phyloP scores from a whole-genome alignment of 2,113 vertebrate species.

The Chinchilla lanigera region DNA sequence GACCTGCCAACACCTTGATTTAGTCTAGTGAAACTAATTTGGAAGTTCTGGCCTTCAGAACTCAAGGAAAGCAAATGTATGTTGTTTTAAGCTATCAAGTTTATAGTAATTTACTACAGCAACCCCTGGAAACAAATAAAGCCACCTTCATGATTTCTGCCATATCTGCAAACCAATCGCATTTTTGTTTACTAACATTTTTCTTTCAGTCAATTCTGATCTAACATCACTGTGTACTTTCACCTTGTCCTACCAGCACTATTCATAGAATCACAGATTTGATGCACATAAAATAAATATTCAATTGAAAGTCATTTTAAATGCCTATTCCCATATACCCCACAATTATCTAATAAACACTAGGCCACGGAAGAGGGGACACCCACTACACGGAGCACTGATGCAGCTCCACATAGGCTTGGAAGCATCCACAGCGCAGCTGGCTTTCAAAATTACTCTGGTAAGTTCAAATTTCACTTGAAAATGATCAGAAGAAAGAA shows the following conservation, averaged over 20 bases:
- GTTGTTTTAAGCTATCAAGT: neutral
- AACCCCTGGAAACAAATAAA: neutral
- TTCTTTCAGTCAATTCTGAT: neutral
- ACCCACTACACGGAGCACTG: neutral
- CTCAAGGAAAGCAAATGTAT: neutral
- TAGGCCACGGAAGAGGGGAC: no score
- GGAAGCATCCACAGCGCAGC: slow-evolving; percentile 26
- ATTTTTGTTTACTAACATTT: neutral
- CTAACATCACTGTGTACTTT: neutral
- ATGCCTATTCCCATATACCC: neutral
- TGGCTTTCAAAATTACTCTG: slow-evolving; percentile 67
- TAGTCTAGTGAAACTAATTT: neutral
- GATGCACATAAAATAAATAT: neutral
- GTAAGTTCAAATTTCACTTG: slow-evolving; percentile 68
- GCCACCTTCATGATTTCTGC: neutral
- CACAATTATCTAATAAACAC: neutral
- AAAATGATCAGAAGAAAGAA: slow-evolving; percentile 65
- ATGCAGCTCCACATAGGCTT: neutral
- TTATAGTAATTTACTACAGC: neutral
- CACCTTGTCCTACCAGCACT: neutral
- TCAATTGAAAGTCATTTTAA: neutral
- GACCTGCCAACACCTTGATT: neutral
- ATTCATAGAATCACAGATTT: neutral
- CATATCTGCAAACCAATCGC: neutral
- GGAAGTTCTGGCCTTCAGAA: neutral